Percentiles rank a stretch among this genome's conserved stretches.
These are phyloP conservation scores for Oppia nitens DNA, from an alignment of 1,140 invertebrate genomes.

Conservation along the genomic window DNA sequence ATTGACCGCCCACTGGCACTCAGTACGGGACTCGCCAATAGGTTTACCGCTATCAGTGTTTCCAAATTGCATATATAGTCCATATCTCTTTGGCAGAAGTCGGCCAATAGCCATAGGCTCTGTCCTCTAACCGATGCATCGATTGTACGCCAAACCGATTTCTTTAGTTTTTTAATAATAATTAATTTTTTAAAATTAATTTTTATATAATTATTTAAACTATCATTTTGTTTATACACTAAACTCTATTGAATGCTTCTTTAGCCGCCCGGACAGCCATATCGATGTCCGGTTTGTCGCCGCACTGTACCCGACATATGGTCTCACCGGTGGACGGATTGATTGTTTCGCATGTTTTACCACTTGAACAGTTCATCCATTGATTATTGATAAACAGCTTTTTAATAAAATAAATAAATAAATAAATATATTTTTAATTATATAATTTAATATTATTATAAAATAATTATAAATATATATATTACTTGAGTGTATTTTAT, in stretches of 20 bases:
- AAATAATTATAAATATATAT: no score
- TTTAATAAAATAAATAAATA: no score
- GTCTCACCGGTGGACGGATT: constrained; percentile 72
- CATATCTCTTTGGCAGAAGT: constrained; percentile 59
- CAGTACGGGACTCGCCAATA: constrained; percentile 44
- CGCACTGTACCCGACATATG: constrained; percentile 69
- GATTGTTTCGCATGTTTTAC: constrained; percentile 70
- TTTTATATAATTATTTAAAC: no score
- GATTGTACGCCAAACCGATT: constrained; percentile 70
- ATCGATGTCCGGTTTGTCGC: constrained; percentile 41
- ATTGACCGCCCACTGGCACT: constrained; percentile 43
- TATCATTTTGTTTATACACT: background rate
- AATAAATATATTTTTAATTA: no score
- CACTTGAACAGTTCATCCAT: constrained; percentile 69
- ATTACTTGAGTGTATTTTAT: background rate
- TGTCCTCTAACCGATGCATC: constrained; percentile 67
- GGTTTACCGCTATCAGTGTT: constrained; percentile 75
- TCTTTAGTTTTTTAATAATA: constrained; percentile 38
- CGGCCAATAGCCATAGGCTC: constrained; percentile 59
- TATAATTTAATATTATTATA: no score
- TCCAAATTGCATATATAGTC: constrained; percentile 55
- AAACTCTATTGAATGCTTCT: constrained; percentile 35
- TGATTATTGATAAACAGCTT: constrained; percentile 98
- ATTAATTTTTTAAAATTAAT: no score
- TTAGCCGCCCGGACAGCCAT: constrained; percentile 4